Evolutionary conservation across 1,140 invertebrate species (phyloP), one percentile per base, ranked within the genome.

Genomic region (Caerostris extrusa): DNA sequence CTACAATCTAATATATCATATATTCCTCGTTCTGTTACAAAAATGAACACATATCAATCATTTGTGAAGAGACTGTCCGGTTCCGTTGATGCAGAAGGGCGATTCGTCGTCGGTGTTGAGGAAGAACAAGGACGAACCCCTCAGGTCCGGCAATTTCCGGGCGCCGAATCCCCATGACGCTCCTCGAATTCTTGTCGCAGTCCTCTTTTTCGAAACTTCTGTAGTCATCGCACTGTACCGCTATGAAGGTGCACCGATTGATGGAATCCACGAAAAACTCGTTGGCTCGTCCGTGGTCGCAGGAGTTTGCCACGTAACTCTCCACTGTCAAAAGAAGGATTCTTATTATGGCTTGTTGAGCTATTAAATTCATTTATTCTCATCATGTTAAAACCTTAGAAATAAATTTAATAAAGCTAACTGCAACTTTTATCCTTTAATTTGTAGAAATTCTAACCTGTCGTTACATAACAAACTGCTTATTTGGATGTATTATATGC

Each of bases 261-360:
- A 92, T 83, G 81, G 90, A 92, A 8, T 83, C 90, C 3, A 85
- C 12, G 57, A 83, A 92, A 3, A 34, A 56, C 7, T 55, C 6
- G 55, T 85, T 85, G 58, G 90, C 58, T 67, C 90, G 7, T 17
- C 58, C 67, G 50, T 92, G 90, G 17, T 61, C 60, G 61, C 90
- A 92, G 6, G 90, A 82, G 14, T 82, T 81, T 4, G 71, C 71
- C 8, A 82, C 14, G 5, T 81, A 57, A 5, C 53, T 82, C 4
- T 56, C 67, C 1, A 57, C 10, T 4, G 10, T 71, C 82, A n/a
- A 6, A 19, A 34, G 34, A 34, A 34, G 34, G 34, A 34, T 34
- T 34, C 34, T 2, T 34, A 34, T 34, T 34, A 34, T 34, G 34
- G 2, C 34, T 34, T 34, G 34, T 0, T 34, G 34, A 34, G 34